Conservation (phyloP, 2,797 vertebrate genomes). For the Cynopterus sphinx region DNA sequence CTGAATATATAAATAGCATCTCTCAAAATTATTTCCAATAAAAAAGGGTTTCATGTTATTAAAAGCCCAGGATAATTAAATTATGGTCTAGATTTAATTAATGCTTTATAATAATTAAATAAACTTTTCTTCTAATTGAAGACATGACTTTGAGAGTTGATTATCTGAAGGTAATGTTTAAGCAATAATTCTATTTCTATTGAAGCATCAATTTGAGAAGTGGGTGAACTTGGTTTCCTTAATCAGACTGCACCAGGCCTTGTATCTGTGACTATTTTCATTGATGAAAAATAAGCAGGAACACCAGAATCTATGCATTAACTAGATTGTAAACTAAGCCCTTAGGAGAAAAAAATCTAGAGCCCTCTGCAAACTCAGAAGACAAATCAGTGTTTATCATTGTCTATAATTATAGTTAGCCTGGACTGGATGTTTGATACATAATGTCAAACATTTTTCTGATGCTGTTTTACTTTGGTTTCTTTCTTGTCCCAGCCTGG, state of each 20-base stretch:
- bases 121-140: conserved; percentile 31
- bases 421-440: background rate
- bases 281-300: background rate
- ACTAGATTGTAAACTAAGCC: background rate
- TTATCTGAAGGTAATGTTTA: conserved; percentile 55
- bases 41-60: conserved; percentile 45
- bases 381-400: background rate
- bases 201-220: background rate
- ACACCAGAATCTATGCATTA: background rate
- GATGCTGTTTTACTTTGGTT: background rate
- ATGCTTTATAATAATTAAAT: conserved; percentile 41
- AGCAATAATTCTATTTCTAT: background rate
- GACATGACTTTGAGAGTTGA: background rate
- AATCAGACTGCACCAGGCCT: background rate
- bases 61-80: conserved; percentile 55
- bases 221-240: background rate
- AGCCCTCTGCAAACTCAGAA: background rate
- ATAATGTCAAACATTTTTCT: background rate
- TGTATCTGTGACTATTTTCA: background rate
- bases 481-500: background rate
- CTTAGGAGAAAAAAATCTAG: background rate
- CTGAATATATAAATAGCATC: background rate
- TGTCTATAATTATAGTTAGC: background rate
- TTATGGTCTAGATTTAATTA: conserved; percentile 42
- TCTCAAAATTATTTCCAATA: conserved; percentile 39